Evolutionary conservation across 2,113 vertebrate species (phyloP), one percentile per base, ranked within the genome.

Genomic region (Trichechus manatus): DNA sequence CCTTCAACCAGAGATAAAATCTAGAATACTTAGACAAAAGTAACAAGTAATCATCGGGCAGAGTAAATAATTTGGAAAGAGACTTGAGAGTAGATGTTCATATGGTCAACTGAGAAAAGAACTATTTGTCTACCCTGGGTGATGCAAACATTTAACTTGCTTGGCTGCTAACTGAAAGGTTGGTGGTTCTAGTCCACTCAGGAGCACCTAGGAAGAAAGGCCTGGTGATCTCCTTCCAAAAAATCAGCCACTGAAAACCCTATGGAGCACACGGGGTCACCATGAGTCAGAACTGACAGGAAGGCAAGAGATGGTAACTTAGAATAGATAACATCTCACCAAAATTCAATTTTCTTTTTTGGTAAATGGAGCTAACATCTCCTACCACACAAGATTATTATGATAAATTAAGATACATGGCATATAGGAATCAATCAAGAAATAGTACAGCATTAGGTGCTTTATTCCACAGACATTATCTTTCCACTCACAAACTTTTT

Each of bases 321-420:
- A 70, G 17, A 56, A 3, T 68, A 92, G 80, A 0, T 75, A 92
- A 70, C 5, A 77, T 56, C 11, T 53, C 8, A 68, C 6, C 83
- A n/a, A 94, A 91, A 95, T 9, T 78, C 33, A n/a, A 27, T 80
- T 92, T 94, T 78, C 36, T 88, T 56, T 23, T 2, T 9, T 78
- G 17, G 29, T 42, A 93, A 93, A 61, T 42, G 17, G 36, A 6
- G 8, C 5, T 92, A 44, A 50, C 3, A 61, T 13, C 1, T 91
- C 17, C 61, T 5, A 61, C 20, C 23, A 74, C 61, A 72, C 1
- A 79, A 44, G 19, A 56, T 75, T 31, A 72, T 42, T 25, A 33
- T 75, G 36, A 82, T 64, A 29, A 56, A 94, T 74, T 91, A 81
- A 74, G 33, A 95, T 36, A 81, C 9, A 72, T 11, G 27, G 17